Evolutionary conservation across 2,888 invertebrate genomes (phyloP).

Genomic region (Ommatoiulus sabulosus): DNA sequence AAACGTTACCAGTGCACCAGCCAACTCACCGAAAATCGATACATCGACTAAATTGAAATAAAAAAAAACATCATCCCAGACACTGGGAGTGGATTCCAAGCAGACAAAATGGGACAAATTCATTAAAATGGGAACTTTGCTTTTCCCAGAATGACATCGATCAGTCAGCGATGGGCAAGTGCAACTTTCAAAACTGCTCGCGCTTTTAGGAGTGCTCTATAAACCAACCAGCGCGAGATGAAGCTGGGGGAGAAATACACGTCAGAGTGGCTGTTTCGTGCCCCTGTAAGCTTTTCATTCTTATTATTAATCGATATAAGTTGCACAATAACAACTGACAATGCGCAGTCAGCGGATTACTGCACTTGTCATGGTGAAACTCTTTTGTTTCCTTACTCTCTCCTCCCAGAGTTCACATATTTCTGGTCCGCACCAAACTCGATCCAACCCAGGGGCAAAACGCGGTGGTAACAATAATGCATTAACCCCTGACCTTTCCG

Average conservation of each 20-base stretch:
- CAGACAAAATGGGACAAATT: slow-evolving; percentile 34
- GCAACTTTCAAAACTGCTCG: neutral
- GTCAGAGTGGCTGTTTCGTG: slow-evolving; percentile 16
- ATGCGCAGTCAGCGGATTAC: slow-evolving; percentile 37
- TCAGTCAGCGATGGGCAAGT: slow-evolving; percentile 6
- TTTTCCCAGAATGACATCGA: slow-evolving; percentile 32
- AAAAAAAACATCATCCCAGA: neutral
- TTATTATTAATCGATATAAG: slow-evolving; percentile 48
- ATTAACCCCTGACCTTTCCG: slow-evolving; percentile 13
- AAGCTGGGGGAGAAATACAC: neutral
- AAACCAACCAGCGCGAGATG: neutral
- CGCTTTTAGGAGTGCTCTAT: neutral
- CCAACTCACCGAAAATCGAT: neutral
- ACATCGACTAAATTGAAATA: neutral
- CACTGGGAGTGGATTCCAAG: neutral
- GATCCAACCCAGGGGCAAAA: neutral
- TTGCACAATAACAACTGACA: slow-evolving; percentile 45
- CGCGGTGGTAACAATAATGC: neutral
- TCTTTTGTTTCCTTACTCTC: slow-evolving; percentile 13
- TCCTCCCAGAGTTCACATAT: neutral
- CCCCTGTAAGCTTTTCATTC: neutral
- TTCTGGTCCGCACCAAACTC: neutral
- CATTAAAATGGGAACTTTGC: slow-evolving; percentile 24
- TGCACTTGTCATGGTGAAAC: slow-evolving; percentile 37
- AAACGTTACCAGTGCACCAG: neutral